Base-by-base conservation (phyloP, 2,888 invertebrate genomes). In the Acronicta alni region DNA sequence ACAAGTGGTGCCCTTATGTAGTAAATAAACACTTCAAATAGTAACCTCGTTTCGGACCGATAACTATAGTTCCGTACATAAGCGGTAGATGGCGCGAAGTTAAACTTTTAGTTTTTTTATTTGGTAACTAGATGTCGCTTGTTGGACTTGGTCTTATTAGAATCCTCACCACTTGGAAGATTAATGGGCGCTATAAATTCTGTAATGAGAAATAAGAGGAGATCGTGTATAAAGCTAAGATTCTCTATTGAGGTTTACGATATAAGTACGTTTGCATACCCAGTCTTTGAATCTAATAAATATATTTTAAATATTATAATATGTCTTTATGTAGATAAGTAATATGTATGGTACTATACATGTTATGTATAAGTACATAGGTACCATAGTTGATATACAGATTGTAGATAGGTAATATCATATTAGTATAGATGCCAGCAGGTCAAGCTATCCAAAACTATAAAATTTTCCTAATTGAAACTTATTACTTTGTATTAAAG, bases 1-100 rank as follows among this genome's bases (percentile, higher is more conserved):
- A 63, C 72, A 20, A 65, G 73, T 76, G 73, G 73, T 76, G 77
- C 73, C 73, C 52, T 61, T 61, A 43, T 7, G 54, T 51, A 43
- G 55, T 41, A 53, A 57, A 57, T 45, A 35, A 62, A 17, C 41
- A 53, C 49, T 69, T 59, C 57, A 75, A 46, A 62, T 42, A 18
- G 20, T 15, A 43, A 10, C 32, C 7, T 16, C 18, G 69, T 41
- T 42, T 9, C 17, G 14, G 10, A 26, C 16, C 16, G 30, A 51
- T 59, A 55, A 55, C 59, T 44, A 17, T 41, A 57, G 51, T 69
- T 35, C 12, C 37, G 8, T 12, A 30, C 9, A 5, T 10, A 18
- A 15, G 8, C 39, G 10, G 26, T 68, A 73, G 73, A 56, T 76
- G 73, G 65, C 58, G 59, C 12, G 1, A 23, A 35, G 0, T 39